phyloP scores from a whole-genome alignment of 2,888 invertebrate species.

The Invenusta paracnida region DNA sequence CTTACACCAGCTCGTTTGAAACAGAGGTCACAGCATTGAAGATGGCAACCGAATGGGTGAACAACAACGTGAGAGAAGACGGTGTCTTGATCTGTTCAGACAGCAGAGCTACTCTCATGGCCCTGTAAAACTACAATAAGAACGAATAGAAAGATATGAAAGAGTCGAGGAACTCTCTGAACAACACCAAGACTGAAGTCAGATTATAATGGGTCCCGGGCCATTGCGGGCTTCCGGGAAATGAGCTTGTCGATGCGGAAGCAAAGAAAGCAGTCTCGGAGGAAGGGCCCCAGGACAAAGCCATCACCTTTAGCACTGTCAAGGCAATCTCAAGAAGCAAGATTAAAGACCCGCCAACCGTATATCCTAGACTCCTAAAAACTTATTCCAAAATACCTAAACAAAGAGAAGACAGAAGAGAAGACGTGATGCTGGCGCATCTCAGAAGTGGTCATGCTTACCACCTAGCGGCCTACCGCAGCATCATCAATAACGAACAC shows the following conservation, averaged over 20 bases:
- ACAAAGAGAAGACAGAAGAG: neutral
- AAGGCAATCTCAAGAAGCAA: neutral
- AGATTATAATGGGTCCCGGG: neutral
- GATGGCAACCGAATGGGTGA: neutral
- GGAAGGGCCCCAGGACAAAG: neutral
- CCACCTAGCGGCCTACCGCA: constrained; percentile 14
- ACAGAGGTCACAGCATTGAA: neutral
- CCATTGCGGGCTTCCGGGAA: neutral
- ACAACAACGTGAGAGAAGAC: neutral
- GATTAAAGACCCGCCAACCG: neutral
- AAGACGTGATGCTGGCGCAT: neutral
- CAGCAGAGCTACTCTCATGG: neutral
- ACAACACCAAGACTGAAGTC: neutral
- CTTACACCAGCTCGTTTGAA: neutral
- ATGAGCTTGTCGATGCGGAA: constrained; percentile 3
- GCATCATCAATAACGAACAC: constrained; percentile 12
- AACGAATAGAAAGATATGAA: neutral
- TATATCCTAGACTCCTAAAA: neutral
- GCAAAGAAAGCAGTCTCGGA: neutral
- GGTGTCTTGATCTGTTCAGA: neutral
- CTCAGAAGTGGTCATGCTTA: constrained; percentile 12
- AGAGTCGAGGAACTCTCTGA: neutral
- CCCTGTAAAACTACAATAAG: neutral
- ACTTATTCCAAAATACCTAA: neutral
- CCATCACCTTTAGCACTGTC: neutral